Evolutionary conservation across 2,797 vertebrate genomes (phyloP), one percentile per base, ranked within the genome.

Genomic region (Coregonus sp.): DNA sequence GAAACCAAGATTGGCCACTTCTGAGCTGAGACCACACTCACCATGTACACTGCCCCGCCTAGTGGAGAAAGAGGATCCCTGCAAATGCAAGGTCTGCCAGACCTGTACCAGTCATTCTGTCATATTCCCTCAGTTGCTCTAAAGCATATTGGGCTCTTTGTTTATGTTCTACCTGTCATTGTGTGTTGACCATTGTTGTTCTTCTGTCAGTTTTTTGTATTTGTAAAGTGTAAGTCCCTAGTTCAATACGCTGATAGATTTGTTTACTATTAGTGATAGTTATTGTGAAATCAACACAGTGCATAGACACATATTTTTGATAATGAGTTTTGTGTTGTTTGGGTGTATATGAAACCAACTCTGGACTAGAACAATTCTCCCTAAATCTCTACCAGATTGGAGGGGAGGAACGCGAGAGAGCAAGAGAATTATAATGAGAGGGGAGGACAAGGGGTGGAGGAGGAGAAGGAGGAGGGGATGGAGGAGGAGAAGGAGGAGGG

Each of bases 381-480:
- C 35, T 50, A 31, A 63, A 59, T 73, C 79, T 78, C 74, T 72
- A 74, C 51, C 50, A 77, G 74, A 81, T 69, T 72, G 25, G 61
- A 16, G 56, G 54, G 63, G 18, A 74, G 80, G 35, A 35, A 84
- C 73, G 78, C 59, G 1, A 61, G 50, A n/a, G 0, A 84, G 47
- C 54, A 78, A 78, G 78, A 85, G 85, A 87, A 77, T 51, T 68
- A 51, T 79, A 81, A 86, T 82, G 77, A 59, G 82, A 81, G 76
- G 40, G 81, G 75, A 88, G 75, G 70, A 85, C 52, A 81, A 72
- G 73, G 29, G 77, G 75, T 78, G 78, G 76, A 74, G 75, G 82
- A 77, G 78, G 70, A 79, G 73, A 72, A 76, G 76, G 81, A 77
- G 80, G 82, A 65, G 54, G 33, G 20, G 63, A 59, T 80, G 77